Evolutionary conservation across 2,797 vertebrate species (phyloP), one percentile per base, ranked within the genome.

Genomic region (Myripristis jacobus): DNA sequence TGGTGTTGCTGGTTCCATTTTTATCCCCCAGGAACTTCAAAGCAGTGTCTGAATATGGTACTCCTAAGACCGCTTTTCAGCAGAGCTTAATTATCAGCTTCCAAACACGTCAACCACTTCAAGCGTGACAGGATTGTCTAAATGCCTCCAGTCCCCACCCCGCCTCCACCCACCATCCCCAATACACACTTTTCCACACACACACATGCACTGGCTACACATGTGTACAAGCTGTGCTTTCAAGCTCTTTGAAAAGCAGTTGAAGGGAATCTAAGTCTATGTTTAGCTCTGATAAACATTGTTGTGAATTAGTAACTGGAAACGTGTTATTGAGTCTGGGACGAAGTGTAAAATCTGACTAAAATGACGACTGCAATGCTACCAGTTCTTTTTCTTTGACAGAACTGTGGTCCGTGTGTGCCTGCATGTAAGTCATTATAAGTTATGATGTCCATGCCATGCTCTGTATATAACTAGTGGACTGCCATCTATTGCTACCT

Each of bases 271-370:
- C 52, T 71, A 78, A 80, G 74, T 68, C 84, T 77, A 79, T 87
- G 83, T 88, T 89, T 86, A 85, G 77, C 75, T 80, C 75, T 81
- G 84, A 88, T 90, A 84, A 89, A 82, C 87, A 84, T 51, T 77
- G 79, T 66, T 74, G 69, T 82, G 82, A 88, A 88, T 88, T 88
- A 86, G 89, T 88, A 19, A 21, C 29, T 34, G 70, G 79, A 36
- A 25, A 55, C 67, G 83, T 77, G 85, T 77, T 63, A 83, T 73
- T 86, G 64, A 69, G 56, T 64, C 75, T 47, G 36, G 31, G 47
- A 76, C 22, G 61, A 70, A 69, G 27, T 53, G 71, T 61, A 77
- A 85, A 87, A 68, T 9, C 4, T 51, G 65, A 57, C 72, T 83
- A 55, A 84, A 88, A 75, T 72, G 63, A 80, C 75, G 69, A 67